Evolutionary conservation across 2,888 invertebrate genomes (phyloP).

Genomic region (Petrolisthes manimaculis): DNA sequence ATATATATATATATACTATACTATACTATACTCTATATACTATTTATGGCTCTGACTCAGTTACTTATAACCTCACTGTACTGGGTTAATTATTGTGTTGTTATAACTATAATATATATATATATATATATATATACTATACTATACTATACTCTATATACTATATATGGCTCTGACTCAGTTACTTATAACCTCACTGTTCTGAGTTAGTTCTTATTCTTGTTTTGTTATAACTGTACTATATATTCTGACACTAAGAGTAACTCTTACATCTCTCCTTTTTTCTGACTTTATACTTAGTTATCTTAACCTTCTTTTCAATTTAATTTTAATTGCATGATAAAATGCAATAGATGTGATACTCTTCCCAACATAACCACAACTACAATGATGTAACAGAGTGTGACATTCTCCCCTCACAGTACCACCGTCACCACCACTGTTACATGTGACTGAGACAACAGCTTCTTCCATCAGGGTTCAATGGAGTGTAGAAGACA

Average conservation of each 20-base stretch:
- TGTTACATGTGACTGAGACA: conserved; percentile 81
- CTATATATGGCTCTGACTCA: neutral
- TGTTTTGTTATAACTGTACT: neutral
- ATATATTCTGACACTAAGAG: too few species aligned
- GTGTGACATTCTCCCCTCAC: conserved; percentile 28
- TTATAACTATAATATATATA: neutral
- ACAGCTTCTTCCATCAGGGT: conserved; percentile 82
- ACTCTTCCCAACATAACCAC: neutral
- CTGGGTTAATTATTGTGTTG: conserved; percentile 61
- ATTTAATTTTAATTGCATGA: neutral
- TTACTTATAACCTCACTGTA: conserved; percentile 57
- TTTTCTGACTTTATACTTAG: too few species aligned
- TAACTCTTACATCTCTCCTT: too few species aligned
- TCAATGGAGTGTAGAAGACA: conserved; percentile 81
- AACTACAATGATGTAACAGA: neutral
- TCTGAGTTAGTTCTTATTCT: neutral
- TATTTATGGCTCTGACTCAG: conserved; percentile 55
- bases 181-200: conserved; percentile 13
- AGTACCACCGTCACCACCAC: conserved; percentile 82
- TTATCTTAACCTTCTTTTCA: neutral
- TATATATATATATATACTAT: too few species aligned
- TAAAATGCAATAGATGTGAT: neutral
- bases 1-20: too few species aligned
- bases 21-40: too few species aligned
- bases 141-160: too few species aligned